Base-by-base conservation (phyloP, 1,140 invertebrate species). In the Carcinoscorpius rotundicauda region DNA sequence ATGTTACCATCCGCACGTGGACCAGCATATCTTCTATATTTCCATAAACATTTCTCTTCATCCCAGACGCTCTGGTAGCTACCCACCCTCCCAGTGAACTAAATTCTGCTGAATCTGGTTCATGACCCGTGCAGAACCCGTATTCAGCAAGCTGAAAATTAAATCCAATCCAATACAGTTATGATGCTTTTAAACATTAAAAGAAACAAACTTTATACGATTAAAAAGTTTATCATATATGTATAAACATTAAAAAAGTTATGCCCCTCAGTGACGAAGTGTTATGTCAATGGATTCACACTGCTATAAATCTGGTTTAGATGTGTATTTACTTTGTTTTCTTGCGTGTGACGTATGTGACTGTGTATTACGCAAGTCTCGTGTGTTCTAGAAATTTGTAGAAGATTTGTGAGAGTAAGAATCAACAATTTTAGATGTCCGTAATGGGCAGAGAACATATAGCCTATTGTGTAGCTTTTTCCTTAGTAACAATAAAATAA, bases 41-140 rank as follows among this genome's bases (percentile, higher is more conserved):
- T 1, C 95, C 95, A 72, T 98, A 99, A 0, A 88, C 85, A 75
- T 98, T 98, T 78, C 98, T 99, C 78, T 99, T 99, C 96, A 99
- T 99, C 8, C 96, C 96, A 49, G 93, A 97, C 0, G 96, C 96
- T 70, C 95, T 78, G 0, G 96, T 99, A 0, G 95, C 93, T 6
- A 99, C 91, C 96, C 96, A 99, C 11, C 96, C 96, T 10, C 96
- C 96, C 8, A 98, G 79, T n/a, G 78, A 76, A 68, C 93, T 96
- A 76, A 98, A 98, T 79, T 98, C 95, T 76, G 93, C 94, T 6
- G 93, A 97, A 76, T 98, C 96, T 0, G 96, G 95, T 76, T 98
- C 95, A 77, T 98, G 96, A 0, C 91, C 91, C 4, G 87, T 84
- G 3, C 90, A 93, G 68, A 85, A 85, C 0, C 88, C 88, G 50